Evolutionary conservation across 2,888 invertebrate species (phyloP), one percentile per base, ranked within the genome.

Genomic region (Timema podura): DNA sequence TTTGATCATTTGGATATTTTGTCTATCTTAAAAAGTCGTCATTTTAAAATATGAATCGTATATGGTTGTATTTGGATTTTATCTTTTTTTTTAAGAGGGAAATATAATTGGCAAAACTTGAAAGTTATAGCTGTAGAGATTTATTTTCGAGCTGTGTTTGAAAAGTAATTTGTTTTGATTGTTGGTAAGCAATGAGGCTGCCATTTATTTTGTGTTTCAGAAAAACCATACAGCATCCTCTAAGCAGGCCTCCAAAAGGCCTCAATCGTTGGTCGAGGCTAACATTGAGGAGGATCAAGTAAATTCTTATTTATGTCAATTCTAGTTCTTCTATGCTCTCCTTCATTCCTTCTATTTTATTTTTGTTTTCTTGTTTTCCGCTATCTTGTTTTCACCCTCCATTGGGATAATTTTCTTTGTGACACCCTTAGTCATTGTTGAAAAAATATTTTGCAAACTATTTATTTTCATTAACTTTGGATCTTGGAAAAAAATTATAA

Each of bases 221-320:
- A 72, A 68, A 70, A 61, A 47, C 51, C 64, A 69, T 51, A 10
- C 68, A 61, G 51, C 70, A 54, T 68, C 68, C 70, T 66, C 54
- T 57, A 72, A 72, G 68, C 70, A 72, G 70, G 68, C 47, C 67
- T 69, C 70, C 30, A 67, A 70, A 70, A 70, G 68, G 64, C 67
- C 68, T 61, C 70, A 51, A 65, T 51, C 51, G 47, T 70, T 70
- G 70, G 70, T 69, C 61, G 71, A 68, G 65, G 65, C 67, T 69
- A 71, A 66, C 69, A 16, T 69, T 61, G 70, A 64, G 68, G 65
- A 70, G 72, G 68, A 67, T 8, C 72, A 72, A 72, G 70, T 71
- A 70, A 71, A 68, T 68, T 64, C 57, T n/a, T 30, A 45, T 45
- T 61, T 45, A 44, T 44, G 44, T 61, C 61, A 61, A 16, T 61